Evolutionary conservation across 2,888 invertebrate species (phyloP), one percentile per base, ranked within the genome.

Genomic region (Trisateles emortualis): DNA sequence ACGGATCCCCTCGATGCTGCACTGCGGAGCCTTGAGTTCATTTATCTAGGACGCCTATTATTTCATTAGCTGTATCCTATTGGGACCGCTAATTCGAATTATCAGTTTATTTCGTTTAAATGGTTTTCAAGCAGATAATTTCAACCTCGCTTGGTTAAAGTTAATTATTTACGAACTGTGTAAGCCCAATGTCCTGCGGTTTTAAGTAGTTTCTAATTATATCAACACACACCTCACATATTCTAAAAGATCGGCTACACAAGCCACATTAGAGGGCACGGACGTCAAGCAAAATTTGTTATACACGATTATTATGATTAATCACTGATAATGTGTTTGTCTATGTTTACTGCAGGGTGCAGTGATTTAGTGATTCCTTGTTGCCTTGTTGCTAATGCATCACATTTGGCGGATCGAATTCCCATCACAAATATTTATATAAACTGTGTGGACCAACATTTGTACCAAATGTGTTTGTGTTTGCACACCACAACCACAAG

Each of bases 1-100:
- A 43, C 62, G 50, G 56, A 60, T 64, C 68, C 63, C 71, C 64
- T 64, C 59, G 60, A 59, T 64, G 54, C 43, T 58, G 59, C 64
- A 72, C 54, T 59, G 45, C 40, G 60, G 40, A 68, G 64, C 72
- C 77, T 72, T 74, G 70, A 73, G 73, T 64, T 48, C 52, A 41
- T 71, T 73, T 68, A 56, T 64, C 67, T 70, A 42, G 49, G 52
- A 53, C 62, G 57, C 53, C 70, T 57, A 70, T 75, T 72, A 70
- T 66, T 72, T 62, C 19, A 67, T 61, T 56, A 55, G 45, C 41
- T 40, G 35, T 68, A 64, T 58, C 72, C 64, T 68, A 42, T 63
- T 49, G 57, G 54, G 49, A 52, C 45, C 57, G 57, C 51, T 59
- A 52, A 57, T 57, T 59, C 47, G 52, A 22, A 29, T 56, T 10